Base-by-base conservation (phyloP, 2,888 invertebrate genomes). In the Eupithecia pulchellata region DNA sequence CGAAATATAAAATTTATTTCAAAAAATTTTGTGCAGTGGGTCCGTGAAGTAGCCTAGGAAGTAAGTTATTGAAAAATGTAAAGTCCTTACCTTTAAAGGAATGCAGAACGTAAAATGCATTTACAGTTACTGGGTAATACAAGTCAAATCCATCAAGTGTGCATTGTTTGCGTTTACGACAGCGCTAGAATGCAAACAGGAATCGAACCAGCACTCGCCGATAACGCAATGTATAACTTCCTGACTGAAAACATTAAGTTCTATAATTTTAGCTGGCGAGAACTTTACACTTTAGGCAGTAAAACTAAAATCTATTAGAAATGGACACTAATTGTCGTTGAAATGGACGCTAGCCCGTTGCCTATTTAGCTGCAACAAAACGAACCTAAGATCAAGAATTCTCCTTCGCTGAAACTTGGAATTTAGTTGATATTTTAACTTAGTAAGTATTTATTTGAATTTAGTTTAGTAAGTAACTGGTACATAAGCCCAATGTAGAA, bases 101-200 rank as follows among this genome's bases (percentile, higher is more conserved):
- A 30, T 29, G 58, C 58, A 30, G 29, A 52, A 13, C 52, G 25
- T 11, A 25, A n/a, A 60, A n/a, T 57, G 29, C 58, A 20, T 60
- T 60, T 60, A 60, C 58, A 60, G 58, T 30, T 60, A 9, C 9
- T 34, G 27, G 32, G 58, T 60, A 60, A 60, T 14, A 64, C 64
- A 64, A 34, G 55, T 68, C 32, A 55, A 69, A 69, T 67, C 64
- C 76, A 75, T 76, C 78, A 81, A 79, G 69, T 76, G 75, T 69
- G 78, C 81, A 91, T 91, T 91, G 91, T 91, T 87, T 79, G 66
- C 63, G 75, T 87, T 91, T 89, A 90, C 84, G 85, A 84, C 77
- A 75, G 72, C 68, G 69, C 47, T 42, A 90, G 90, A 90, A 91
- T 90, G 91, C 89, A 89, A 90, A 89, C 89, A 90, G 90, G 90